Evolutionary conservation across 2,888 invertebrate species (phyloP).

Genomic region (Coelinius sp.): DNA sequence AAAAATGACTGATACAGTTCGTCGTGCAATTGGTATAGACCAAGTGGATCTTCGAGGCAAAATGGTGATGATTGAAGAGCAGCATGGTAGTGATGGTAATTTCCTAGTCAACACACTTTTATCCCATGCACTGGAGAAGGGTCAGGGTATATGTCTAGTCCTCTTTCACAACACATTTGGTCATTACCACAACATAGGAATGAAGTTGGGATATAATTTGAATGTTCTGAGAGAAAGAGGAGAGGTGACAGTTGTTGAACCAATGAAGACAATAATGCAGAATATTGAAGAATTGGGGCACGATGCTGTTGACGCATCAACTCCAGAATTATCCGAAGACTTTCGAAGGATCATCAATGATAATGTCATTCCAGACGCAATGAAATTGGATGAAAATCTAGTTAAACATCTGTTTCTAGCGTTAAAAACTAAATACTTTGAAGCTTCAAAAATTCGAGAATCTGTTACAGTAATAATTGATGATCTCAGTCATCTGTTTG

Average conservation of each 20-base stretch:
- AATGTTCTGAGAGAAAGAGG: slow-evolving; percentile 72
- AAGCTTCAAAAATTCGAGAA: slow-evolving; percentile 66
- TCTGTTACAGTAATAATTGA: slow-evolving; percentile 78
- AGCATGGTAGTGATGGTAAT: slow-evolving; percentile 80
- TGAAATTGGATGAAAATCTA: slow-evolving; percentile 61
- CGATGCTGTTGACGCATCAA: slow-evolving; percentile 68
- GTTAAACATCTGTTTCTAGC: slow-evolving; percentile 70
- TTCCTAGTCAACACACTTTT: slow-evolving; percentile 81
- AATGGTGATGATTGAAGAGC: slow-evolving; percentile 79
- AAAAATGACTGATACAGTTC: slow-evolving; percentile 77
- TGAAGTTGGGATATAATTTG: slow-evolving; percentile 82
- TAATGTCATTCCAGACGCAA: slow-evolving; percentile 49
- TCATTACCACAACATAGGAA: slow-evolving; percentile 83
- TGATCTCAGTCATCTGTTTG: slow-evolving; percentile 81
- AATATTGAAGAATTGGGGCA: slow-evolving; percentile 68
- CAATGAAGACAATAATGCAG: slow-evolving; percentile 67
- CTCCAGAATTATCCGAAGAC: slow-evolving; percentile 64
- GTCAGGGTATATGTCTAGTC: slow-evolving; percentile 76
- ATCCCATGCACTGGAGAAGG: slow-evolving; percentile 76
- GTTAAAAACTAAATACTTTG: slow-evolving; percentile 68
- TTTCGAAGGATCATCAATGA: slow-evolving; percentile 40
- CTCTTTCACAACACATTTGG: slow-evolving; percentile 80
- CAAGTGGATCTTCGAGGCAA: slow-evolving; percentile 73
- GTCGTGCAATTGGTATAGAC: slow-evolving; percentile 78
- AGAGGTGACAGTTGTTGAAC: slow-evolving; percentile 73